A percentile compares a stretch with the other conserved stretches of the same genome.
These are phyloP conservation scores for Stenopsyche tienmushanensis DNA, from an alignment of 1,140 invertebrate genomes.

Conservation along the genomic window DNA sequence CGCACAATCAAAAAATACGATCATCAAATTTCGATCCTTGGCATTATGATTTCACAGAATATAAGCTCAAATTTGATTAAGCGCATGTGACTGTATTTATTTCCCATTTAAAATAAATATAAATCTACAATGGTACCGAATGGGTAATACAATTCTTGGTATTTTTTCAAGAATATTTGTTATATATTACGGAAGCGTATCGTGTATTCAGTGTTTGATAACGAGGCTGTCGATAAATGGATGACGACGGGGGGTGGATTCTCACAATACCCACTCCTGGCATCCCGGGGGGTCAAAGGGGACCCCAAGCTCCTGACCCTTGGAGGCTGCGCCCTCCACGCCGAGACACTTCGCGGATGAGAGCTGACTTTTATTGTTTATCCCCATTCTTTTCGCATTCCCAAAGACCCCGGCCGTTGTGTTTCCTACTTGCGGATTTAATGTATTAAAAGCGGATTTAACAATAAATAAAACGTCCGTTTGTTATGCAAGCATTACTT, in stretches of 20 bases:
- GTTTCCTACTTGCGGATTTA: neutral
- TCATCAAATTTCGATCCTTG: neutral
- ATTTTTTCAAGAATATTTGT: too few relatives aligned
- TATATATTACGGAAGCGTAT: too few relatives aligned
- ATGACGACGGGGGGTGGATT: slow-evolving; percentile 7
- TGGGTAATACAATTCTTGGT: too few relatives aligned
- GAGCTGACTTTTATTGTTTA: slow-evolving; percentile 30
- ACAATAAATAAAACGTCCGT: neutral
- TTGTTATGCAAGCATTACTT: too few relatives aligned
- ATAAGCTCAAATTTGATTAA: slow-evolving; percentile 10
- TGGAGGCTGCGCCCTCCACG: slow-evolving; percentile 18
- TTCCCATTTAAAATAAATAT: too few relatives aligned
- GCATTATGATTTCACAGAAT: neutral
- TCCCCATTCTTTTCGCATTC: slow-evolving; percentile 19
- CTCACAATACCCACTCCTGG: slow-evolving; percentile 4
- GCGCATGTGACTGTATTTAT: neutral
- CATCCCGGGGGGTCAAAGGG: slow-evolving; percentile 7
- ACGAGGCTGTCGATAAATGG: slow-evolving; percentile 21
- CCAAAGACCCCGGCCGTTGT: neutral
- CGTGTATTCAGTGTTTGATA: neutral
- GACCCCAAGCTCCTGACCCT: neutral
- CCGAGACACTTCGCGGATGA: slow-evolving; percentile 26
- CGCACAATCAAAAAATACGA: neutral
- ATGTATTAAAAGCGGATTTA: slow-evolving; percentile 1
- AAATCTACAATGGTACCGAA: too few relatives aligned